Percentiles rank a stretch among this genome's conserved stretches.
Evolutionary conservation across 1,140 invertebrate species (phyloP).

Genomic region (Lasioglossum baleicum): DNA sequence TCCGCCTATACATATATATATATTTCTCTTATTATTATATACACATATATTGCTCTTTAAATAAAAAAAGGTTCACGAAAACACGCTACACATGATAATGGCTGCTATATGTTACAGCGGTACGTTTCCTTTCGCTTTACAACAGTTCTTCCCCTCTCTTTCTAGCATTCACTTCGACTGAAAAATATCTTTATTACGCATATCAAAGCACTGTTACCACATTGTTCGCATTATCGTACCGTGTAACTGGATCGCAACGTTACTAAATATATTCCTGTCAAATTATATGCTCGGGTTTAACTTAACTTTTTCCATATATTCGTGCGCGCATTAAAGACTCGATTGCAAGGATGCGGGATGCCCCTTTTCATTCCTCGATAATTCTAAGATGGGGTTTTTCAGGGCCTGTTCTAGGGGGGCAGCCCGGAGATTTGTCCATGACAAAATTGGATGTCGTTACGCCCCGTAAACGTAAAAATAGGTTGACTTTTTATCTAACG

Average conservation of each 20-base stretch:
- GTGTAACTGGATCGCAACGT: slow-evolving; percentile 17
- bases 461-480: too few relatives aligned
- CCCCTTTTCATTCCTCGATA: too few relatives aligned
- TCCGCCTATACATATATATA: neutral
- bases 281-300: neutral
- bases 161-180: slow-evolving; percentile 4
- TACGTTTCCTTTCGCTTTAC: slow-evolving; percentile 61
- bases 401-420: too few relatives aligned
- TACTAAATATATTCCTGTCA: neutral
- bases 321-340: too few relatives aligned
- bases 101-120: slow-evolving; percentile 73
- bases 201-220: slow-evolving; percentile 41
- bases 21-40: slow-evolving; percentile 23
- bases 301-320: too few relatives aligned
- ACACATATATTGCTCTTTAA: slow-evolving; percentile 17
- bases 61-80: slow-evolving; percentile 47
- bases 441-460: too few relatives aligned
- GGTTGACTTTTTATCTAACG: too few relatives aligned
- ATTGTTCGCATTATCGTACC: slow-evolving; percentile 28
- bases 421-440: too few relatives aligned
- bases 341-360: too few relatives aligned
- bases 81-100: slow-evolving; percentile 63
- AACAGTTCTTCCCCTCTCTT: slow-evolving; percentile 20
- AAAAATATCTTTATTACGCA: slow-evolving; percentile 50
- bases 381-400: too few relatives aligned